These are phyloP conservation scores for Vespertilio murinus DNA, from an alignment of 2,797 vertebrate genomes.

Conservation along the genomic window DNA sequence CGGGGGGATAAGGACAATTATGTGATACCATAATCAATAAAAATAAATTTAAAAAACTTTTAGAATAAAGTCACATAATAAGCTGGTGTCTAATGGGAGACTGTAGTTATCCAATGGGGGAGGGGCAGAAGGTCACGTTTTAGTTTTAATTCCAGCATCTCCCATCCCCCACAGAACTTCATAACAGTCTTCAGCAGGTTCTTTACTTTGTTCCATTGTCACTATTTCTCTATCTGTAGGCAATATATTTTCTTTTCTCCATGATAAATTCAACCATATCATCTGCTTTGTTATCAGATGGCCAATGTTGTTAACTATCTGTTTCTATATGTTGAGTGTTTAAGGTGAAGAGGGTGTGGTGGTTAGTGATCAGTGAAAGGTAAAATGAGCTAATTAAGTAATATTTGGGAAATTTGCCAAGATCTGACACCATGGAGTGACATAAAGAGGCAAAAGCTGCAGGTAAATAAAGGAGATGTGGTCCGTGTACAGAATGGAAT, in stretches of 20 bases:
- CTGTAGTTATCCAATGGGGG: fast-evolving
- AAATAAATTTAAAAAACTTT: background rate
- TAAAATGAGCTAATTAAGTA: background rate
- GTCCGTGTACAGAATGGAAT: background rate
- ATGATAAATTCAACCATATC: background rate
- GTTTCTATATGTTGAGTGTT: background rate
- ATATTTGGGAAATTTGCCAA: background rate
- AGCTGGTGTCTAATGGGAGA: background rate
- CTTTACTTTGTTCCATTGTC: background rate
- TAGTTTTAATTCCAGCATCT: background rate
- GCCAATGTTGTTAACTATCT: background rate
- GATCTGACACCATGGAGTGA: background rate
- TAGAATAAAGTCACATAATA: background rate
- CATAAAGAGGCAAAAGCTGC: background rate
- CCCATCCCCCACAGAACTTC: background rate
- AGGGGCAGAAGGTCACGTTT: background rate
- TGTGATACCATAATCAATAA: too few species aligned
- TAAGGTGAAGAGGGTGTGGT: background rate
- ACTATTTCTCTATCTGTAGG: background rate
- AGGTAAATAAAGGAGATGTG: background rate
- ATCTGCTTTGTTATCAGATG: background rate
- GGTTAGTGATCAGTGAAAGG: background rate
- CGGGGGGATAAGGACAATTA: too few species aligned
- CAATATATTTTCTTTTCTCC: background rate
- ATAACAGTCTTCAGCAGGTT: background rate